Base-by-base conservation (phyloP, 2,888 invertebrate genomes). In the Zaprionus obscuricornis region DNA sequence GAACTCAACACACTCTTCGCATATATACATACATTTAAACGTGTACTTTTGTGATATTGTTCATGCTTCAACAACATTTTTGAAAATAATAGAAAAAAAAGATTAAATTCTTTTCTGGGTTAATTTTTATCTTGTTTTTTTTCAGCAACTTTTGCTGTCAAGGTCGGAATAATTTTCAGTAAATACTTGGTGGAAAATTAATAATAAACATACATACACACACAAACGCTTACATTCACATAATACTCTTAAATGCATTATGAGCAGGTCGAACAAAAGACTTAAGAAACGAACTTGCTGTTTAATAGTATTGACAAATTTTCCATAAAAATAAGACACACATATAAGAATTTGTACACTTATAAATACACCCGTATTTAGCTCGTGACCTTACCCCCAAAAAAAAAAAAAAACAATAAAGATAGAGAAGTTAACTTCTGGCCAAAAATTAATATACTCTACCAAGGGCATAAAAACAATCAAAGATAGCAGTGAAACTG, bases 81-180 rank as follows among this genome's bases (percentile, higher is more conserved):
- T 27, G 17, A 18, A n/a, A n/a, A n/a, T 33, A 3, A n/a, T n/a
- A n/a, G n/a, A n/a, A 20, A 7, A 42, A 43, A 47, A 52, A 36
- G n/a, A 62, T 8, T 51, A 26, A 70, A 49, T 60, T 52, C 66
- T 67, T 68, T 68, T 69, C 69, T 69, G 72, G 72, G 69, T 71
- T 69, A 69, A 71, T 69, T 74, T 72, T 70, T 43, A 66, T 70
- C 63, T 68, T 45, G 14, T 51, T 51, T 50, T 37, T 66, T 66
- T 66, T 60, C 70, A 66, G 58, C 59, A 63, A 57, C 52, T 85
- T 82, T 88, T 87, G 87, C 87, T 86, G 88, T 82, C 88, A 88
- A 88, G 88, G 88, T 76, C 76, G 76, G 87, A 83, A 87, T 88
- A 87, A 88, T 88, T 87, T 88, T 84, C 74, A 56, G 52, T 69